Conservation (phyloP, 2,888 invertebrate species). For the Nysson spinosus region DNA sequence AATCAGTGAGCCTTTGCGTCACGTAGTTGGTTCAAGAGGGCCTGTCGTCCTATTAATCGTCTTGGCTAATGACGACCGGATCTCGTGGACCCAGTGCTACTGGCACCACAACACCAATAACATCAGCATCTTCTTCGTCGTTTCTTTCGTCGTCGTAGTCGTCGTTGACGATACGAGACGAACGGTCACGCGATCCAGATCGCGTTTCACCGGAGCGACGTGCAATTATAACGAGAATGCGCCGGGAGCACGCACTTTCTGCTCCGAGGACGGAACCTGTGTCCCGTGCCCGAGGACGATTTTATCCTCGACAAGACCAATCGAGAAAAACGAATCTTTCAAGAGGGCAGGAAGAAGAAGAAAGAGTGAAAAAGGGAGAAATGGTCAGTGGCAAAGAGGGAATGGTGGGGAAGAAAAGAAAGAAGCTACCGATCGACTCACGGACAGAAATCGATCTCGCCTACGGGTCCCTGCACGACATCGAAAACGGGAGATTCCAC, state of each 20-base stretch:
- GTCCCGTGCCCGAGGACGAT: constrained; percentile 46
- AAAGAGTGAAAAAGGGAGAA: too few relatives aligned
- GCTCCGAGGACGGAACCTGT: constrained; percentile 40
- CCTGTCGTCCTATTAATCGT: constrained; percentile 65
- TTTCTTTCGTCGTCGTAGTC: background rate
- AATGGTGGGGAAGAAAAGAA: too few relatives aligned
- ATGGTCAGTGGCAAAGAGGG: too few relatives aligned
- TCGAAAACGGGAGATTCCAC: constrained; percentile 40
- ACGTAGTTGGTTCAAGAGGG: constrained; percentile 27
- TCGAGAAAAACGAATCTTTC: too few relatives aligned
- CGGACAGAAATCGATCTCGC: constrained; percentile 58
- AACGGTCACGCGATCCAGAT: constrained; percentile 70
- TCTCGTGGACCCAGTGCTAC: constrained; percentile 28
- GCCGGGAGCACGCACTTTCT: constrained; percentile 67
- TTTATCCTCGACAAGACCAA: constrained; percentile 21
- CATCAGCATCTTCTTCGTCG: constrained; percentile 23
- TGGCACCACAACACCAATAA: constrained; percentile 24
- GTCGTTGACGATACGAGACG: constrained; percentile 22
- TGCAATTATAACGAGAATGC: constrained; percentile 73
- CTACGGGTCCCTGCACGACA: constrained; percentile 51
- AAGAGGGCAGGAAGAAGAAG: too few relatives aligned
- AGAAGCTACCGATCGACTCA: constrained; percentile 12
- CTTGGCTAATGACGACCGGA: constrained; percentile 59
- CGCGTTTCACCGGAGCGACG: constrained; percentile 61
- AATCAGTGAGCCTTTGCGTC: constrained; percentile 47